Evolutionary conservation across 2,797 vertebrate species (phyloP).

Genomic region (Chelidonichthys spinosus): DNA sequence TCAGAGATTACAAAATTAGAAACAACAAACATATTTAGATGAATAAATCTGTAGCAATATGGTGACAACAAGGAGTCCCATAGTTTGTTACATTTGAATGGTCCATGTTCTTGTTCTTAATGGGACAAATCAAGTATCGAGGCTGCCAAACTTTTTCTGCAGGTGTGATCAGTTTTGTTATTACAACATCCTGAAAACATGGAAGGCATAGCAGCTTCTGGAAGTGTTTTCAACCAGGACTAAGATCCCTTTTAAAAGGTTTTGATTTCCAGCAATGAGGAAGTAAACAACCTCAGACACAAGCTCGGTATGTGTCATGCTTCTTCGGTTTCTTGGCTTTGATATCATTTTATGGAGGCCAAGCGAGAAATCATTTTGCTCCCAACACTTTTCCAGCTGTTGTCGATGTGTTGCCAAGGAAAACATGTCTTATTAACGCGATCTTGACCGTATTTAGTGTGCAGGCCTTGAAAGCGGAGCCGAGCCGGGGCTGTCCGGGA

Average conservation of each 20-base stretch:
- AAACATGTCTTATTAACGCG: constrained; percentile 51
- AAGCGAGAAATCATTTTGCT: constrained; percentile 40
- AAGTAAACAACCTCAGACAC: constrained; percentile 30
- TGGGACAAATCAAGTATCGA: not conserved
- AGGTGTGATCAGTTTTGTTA: not conserved
- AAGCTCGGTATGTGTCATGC: constrained; percentile 2
- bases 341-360: not conserved
- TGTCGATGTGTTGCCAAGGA: constrained; percentile 46
- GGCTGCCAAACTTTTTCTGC: not conserved
- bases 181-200: constrained; percentile 5
- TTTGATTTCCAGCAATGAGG: constrained; percentile 32
- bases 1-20: not conserved
- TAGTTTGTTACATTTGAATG: not conserved
- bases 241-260: constrained; percentile 27
- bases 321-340: constrained; percentile 36
- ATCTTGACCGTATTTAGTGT: constrained; percentile 32
- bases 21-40: not conserved
- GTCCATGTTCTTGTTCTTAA: not conserved
- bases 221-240: constrained; percentile 13
- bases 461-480: constrained; percentile 18
- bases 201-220: not conserved
- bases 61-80: not conserved
- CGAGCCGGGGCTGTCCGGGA: constrained; percentile 24
- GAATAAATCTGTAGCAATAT: not conserved
- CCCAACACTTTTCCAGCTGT: constrained; percentile 42